These are phyloP conservation scores for Lepidurus apus DNA, from an alignment of 1,140 invertebrate species.

Conservation along the genomic window DNA sequence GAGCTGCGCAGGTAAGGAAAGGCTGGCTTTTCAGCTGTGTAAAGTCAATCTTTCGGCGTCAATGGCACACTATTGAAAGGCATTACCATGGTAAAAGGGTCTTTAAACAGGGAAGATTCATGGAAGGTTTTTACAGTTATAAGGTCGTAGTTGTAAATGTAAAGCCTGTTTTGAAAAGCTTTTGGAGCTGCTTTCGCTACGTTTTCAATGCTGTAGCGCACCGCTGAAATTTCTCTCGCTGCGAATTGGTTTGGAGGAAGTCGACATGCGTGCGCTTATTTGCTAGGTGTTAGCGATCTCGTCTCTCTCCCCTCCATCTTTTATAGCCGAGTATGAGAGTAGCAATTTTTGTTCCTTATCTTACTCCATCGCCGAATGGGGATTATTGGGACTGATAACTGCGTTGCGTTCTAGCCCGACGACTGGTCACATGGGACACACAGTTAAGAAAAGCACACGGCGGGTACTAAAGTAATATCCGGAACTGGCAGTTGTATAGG, in stretches of 20 bases:
- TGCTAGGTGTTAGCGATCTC: neutral
- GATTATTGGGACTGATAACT: conserved; percentile 22
- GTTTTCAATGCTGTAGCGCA: neutral
- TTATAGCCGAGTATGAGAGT: conserved; percentile 3
- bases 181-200: neutral
- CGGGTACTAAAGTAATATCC: conserved; percentile 16
- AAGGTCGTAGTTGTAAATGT: conserved; percentile 22
- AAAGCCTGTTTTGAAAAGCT: conserved; percentile 14
- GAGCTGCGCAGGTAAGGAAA: neutral
- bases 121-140: conserved; percentile 22
- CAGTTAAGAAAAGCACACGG: conserved; percentile 19
- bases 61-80: conserved; percentile 2
- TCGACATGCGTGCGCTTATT: conserved; percentile 18
- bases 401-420: conserved; percentile 2
- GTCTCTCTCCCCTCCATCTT: neutral
- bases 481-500: conserved; percentile 21
- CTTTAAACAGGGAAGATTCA: conserved; percentile 1
- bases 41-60: conserved; percentile 18
- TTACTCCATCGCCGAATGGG: conserved; percentile 20
- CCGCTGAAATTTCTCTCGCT: conserved; percentile 12
- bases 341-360: conserved; percentile 15
- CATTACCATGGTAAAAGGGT: neutral
- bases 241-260: neutral
- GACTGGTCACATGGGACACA: conserved; percentile 5
- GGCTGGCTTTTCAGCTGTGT: neutral